Evolutionary conservation across 2,888 invertebrate genomes (phyloP), one percentile per base, ranked within the genome.

Genomic region (Suillia variegata): DNA sequence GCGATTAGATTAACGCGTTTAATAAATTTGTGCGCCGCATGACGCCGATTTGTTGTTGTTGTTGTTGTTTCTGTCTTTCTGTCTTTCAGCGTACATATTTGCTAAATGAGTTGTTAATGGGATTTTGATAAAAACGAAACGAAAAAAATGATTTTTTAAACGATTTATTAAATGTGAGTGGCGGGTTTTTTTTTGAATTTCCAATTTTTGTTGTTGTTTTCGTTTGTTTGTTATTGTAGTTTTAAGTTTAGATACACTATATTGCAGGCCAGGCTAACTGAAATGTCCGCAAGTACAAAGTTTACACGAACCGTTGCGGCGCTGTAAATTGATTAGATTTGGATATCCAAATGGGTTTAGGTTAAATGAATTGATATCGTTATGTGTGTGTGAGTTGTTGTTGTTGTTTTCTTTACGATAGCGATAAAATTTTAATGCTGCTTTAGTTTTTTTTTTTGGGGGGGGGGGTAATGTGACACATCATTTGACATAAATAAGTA

Each of bases 1-100:
- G 45, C 70, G 72, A 76, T 73, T 76, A 76, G 73, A 76, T 73
- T 75, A 73, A 73, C 65, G n/a, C n/a, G 64, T 65, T 54, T 54
- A 54, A 54, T 54, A 42, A 54, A 54, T 20, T 24, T 17, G n/a
- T 52, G 52, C 34, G 38, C 21, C 34, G 34, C 45, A 18, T 45
- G 17, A 20, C 45, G 13, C 8, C 20, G 49, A 26, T 31, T 47
- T 48, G 50, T 54, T 20, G n/a, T n/a, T n/a, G n/a, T n/a, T n/a
- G n/a, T n/a, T n/a, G n/a, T n/a, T n/a, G n/a, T n/a, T n/a, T n/a
- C n/a, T n/a, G n/a, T n/a, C n/a, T n/a, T n/a, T n/a, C n/a, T n/a
- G n/a, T n/a, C n/a, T n/a, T n/a, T n/a, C n/a, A n/a, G n/a, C n/a
- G n/a, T 57, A 51, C 56, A 31, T 31, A 17, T 31, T 18, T n/a